Conservation (phyloP, 2,888 invertebrate genomes). For the Pterobdella sp. region DNA sequence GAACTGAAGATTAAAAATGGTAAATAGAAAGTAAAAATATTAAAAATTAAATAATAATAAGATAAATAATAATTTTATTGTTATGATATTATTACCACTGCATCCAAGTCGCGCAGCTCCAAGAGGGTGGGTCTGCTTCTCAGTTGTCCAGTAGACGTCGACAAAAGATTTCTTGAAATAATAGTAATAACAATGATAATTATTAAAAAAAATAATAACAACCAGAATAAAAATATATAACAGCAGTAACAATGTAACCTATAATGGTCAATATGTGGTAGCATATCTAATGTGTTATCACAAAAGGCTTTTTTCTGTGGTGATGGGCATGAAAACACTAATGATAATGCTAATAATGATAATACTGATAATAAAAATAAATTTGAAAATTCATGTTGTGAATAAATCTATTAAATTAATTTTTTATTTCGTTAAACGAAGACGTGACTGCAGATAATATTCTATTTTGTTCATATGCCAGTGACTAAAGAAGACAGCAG, state of each 20-base stretch:
- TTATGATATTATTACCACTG: constrained; percentile 26
- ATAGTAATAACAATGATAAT: neutral
- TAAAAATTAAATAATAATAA: neutral
- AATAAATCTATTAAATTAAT: too few species aligned
- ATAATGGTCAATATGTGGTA: neutral
- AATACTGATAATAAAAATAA: too few species aligned
- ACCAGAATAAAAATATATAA: neutral
- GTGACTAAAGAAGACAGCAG: too few species aligned
- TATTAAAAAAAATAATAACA: neutral
- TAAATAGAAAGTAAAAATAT: neutral
- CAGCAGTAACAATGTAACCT: neutral
- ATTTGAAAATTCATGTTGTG: too few species aligned
- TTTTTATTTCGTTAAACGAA: too few species aligned
- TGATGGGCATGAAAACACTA: too few species aligned
- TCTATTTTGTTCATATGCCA: too few species aligned
- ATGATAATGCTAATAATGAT: too few species aligned
- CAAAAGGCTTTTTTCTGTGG: neutral
- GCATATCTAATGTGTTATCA: neutral
- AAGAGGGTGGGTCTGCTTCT: constrained; percentile 39
- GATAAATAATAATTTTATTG: neutral
- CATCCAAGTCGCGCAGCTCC: constrained; percentile 37
- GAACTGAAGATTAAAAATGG: neutral
- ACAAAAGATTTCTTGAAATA: constrained; percentile 57
- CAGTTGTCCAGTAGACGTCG: constrained; percentile 48
- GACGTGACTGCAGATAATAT: too few species aligned